Evolutionary conservation across 2,888 invertebrate species (phyloP), one percentile per base, ranked within the genome.

Genomic region (Drosophila longiperda): DNA sequence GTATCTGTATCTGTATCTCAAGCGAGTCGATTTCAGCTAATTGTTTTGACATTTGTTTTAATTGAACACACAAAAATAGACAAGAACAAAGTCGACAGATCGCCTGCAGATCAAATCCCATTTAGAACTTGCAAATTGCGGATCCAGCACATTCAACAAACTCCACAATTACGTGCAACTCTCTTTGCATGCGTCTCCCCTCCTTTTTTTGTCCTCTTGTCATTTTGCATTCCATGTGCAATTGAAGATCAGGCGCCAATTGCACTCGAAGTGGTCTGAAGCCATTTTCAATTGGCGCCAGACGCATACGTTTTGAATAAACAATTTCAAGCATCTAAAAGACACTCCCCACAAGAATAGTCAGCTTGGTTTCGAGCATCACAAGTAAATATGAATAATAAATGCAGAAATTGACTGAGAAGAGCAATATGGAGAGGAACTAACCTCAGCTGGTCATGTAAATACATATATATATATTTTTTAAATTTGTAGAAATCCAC

Each of bases 11-110:
- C 60, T 78, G 75, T 78, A 78, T 82, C 77, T 65, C 36, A 38
- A 68, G 57, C 57, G 52, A 70, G 66, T 84, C 77, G 71, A 78
- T 83, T 80, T 84, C 64, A 75, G 70, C 78, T 78, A 83, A 85
- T 87, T 85, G 82, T 69, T 81, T 63, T 77, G 83, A 80, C 88
- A 82, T 63, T 45, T 45, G 71, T 53, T 62, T 64, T 26, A 20
- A 12, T 57, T 26, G 23, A 20, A 20, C 11, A 45, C 29, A 20
- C 49, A 29, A 32, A 33, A 68, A 29, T 33, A 36, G 45, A 45
- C 45, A 45, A 23, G 36, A 42, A 55, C 26, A 49, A 40, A 66
- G 61, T 58, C 53, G 34, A 50, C 42, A 61, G 54, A 66, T 66
- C 42, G 60, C 60, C 57, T 60, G 12, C 29, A 78, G 66, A 67